Evolutionary conservation across 1,140 invertebrate species (phyloP), one percentile per base, ranked within the genome.

Genomic region (Hypothenemus hampei): DNA sequence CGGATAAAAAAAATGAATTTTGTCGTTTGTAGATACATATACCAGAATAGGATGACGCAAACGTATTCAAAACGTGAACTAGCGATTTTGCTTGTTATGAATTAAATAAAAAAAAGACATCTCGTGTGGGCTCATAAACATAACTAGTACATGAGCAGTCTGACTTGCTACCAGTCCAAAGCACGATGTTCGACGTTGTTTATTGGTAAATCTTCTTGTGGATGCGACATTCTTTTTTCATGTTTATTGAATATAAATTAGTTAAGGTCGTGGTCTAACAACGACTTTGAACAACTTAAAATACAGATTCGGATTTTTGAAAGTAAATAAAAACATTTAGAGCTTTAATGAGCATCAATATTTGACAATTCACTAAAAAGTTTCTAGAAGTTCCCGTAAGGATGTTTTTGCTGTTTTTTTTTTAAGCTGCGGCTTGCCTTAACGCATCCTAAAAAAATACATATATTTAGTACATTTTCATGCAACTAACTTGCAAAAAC

Each of bases 231-330:
- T 37, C 11, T 11, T 37, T 16, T 15, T 22, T 8, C 21, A 19
- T 43, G 40, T 43, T 43, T 43, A 43, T 43, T 3, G 40, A 20
- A 20, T 21, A 43, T 43, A 43, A 43, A 43, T 43, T 43, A 43
- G 19, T 3, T 11, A 31, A 8, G 8, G 13, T 31, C 10, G 26
- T 3, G 13, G 10, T 31, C 26, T 8, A 31, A 31, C 26, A 31
- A 31, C n/a, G n/a, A n/a, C n/a, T n/a, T n/a, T n/a, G 26, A 31
- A 13, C 13, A 31, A 11, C 13, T 31, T 31, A 31, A 11, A 13
- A 13, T 13, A 31, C 13, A 31, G 13, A 2, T 31, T 31, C 26
- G 26, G 10, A 11, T 13, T n/a, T n/a, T n/a, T n/a, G n/a, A n/a
- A n/a, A n/a, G n/a, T n/a, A n/a, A n/a, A n/a, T n/a, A n/a, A n/a